Evolutionary conservation across 2,113 vertebrate genomes (phyloP).

Genomic region (Acrocephalus arundinaceus): DNA sequence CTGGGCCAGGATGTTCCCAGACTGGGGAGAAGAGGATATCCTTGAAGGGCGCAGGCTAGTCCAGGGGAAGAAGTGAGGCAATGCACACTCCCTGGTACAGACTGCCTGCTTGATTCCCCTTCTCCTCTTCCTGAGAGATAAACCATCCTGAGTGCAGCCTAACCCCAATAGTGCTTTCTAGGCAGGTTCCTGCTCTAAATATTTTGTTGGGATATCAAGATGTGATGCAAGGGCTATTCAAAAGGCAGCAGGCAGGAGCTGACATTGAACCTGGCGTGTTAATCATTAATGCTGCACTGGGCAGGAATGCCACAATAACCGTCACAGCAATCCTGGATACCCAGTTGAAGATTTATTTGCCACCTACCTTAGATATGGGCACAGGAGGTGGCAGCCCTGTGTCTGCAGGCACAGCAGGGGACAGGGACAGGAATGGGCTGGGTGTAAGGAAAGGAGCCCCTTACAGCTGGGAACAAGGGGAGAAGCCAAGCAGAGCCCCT

Average conservation of each 20-base stretch:
- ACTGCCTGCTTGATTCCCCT: neutral
- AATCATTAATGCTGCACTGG: neutral
- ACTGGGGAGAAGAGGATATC: neutral
- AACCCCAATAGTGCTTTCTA: neutral
- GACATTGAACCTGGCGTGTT: neutral
- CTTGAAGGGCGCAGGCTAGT: neutral
- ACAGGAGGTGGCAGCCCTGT: neutral
- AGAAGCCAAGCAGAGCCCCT: neutral
- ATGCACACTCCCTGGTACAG: neutral
- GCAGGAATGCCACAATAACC: neutral
- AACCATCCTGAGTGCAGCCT: neutral
- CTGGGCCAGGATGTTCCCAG: neutral
- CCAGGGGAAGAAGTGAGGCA: neutral
- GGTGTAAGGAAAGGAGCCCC: neutral
- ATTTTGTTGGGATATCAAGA: neutral
- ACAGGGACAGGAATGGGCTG: neutral
- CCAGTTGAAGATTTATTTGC: slow-evolving; percentile 23
- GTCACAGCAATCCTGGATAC: neutral
- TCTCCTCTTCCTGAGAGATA: neutral
- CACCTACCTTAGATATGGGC: neutral
- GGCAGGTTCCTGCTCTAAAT: neutral
- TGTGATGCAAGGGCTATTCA: fast-evolving
- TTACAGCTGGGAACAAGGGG: neutral
- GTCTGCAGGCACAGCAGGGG: neutral
- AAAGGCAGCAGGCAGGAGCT: neutral